Base-by-base conservation (phyloP, 2,797 vertebrate species). In the Hirundo rustica region DNA sequence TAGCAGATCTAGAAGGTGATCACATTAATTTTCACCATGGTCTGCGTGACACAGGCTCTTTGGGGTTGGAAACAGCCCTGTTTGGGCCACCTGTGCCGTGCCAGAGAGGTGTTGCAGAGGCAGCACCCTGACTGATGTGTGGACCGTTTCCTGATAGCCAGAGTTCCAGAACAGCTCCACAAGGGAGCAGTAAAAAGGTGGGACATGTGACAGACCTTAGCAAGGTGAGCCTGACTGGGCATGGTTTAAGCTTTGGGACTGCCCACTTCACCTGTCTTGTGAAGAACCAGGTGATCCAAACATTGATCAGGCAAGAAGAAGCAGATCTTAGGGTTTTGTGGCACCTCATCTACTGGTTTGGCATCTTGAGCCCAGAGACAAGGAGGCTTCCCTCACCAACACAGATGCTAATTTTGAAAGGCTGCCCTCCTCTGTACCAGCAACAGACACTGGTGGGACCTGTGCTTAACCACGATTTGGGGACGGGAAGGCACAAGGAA, bases 401-500 rank as follows among this genome's bases (percentile, higher is more conserved):
- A 45, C 34, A 88, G 48, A 42, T 64, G 30, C 3, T 51, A 2
- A 36, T 45, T 87, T 78, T 71, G 50, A 67, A 55, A 77, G 26
- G 11, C 29, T 92, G 16, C 32, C 22, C 27, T 58, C 13, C 20
- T 67, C n/a, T 22, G 6, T 36, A 40, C 12, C 78, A 75, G 50
- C 38, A 77, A 25, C 19, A 23, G 61, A 47, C 32, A 32, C 40
- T 48, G 67, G 38, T 57, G 47, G 13, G 45, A 61, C 16, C 40
- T 40, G 22, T 22, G 23, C 0, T 2, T 47, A 76, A 64, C 27
- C 38, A 32, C 0, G 0, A 23, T 15, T 57, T 2, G 3, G 40
- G 18, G 29, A 45, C 0, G 3, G 55, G 65, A 87, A 85, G 26
- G 57, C 25, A 29, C 30, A 42, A 78, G 26, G 22, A 84, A 68